A percentile compares a stretch with the other conserved stretches of the same genome.
Evolutionary conservation across 64 coral and sea anemone species (phyloP).

Genomic region (Stylophora pistillata): DNA sequence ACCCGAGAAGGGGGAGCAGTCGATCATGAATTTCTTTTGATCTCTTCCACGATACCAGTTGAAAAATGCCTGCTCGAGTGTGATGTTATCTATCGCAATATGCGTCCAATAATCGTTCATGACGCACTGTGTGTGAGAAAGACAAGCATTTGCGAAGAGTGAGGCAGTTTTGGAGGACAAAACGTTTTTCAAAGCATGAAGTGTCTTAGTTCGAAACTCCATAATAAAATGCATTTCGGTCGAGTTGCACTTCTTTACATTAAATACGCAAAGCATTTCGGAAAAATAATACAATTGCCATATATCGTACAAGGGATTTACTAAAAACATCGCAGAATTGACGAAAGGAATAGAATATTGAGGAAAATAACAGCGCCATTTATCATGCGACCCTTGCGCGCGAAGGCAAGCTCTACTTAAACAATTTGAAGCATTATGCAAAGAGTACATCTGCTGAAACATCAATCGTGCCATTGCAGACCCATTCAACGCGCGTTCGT

Average conservation of each 20-base stretch:
- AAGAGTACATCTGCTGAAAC: constrained; percentile 17
- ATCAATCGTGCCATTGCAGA: background rate
- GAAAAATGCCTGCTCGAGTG: constrained; percentile 16
- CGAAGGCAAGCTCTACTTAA: constrained; percentile 32
- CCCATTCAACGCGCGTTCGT: constrained; percentile 32
- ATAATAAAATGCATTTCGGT: background rate
- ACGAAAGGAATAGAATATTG: constrained; percentile 23
- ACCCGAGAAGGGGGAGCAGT: background rate
- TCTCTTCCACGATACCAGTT: constrained; percentile 30
- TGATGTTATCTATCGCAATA: constrained; percentile 28
- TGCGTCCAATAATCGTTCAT: constrained; percentile 34
- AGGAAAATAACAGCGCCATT: constrained; percentile 44
- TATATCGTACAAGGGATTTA: constrained; percentile 52
- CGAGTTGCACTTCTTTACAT: constrained; percentile 24
- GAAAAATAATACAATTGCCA: constrained; percentile 43
- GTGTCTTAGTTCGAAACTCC: constrained; percentile 37
- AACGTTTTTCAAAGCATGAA: constrained; percentile 11
- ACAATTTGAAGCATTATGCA: constrained; percentile 44
- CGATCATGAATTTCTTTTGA: constrained; percentile 24
- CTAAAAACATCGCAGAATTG: constrained; percentile 10
- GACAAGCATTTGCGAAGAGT: constrained; percentile 33
- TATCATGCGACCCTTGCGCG: constrained; percentile 1
- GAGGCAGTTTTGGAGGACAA: background rate
- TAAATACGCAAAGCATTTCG: constrained; percentile 13
- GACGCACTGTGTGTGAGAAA: constrained; percentile 28